Evolutionary conservation across 2,113 vertebrate species (phyloP), one percentile per base, ranked within the genome.

Genomic region (Merops nubicus): DNA sequence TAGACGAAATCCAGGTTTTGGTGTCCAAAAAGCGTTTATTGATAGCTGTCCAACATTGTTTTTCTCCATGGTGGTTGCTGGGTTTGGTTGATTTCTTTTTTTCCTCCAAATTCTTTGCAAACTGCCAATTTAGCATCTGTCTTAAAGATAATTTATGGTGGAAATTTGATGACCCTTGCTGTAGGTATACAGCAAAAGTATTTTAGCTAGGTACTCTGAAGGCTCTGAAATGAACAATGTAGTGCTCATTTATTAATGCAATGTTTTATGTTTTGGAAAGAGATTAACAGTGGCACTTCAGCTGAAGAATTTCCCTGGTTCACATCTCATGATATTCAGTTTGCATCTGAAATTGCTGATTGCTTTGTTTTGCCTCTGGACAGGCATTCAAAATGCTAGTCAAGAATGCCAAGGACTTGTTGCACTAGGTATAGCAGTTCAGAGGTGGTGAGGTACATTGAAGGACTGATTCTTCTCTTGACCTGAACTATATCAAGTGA

Each of bases 361-460:
- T 68, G 56, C 70, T 85, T 53, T 70, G 48, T 42, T 89, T 78
- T 81, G 56, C 81, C 56, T 77, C 70, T 59, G 60, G 51, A 59
- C 19, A 42, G 34, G 26, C 3, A 3, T 34, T 85, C 26, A 67
- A 50, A 87, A 47, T 33, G 20, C 26, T 20, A 12, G 11, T 51
- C 23, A 16, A 34, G 38, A 87, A 5, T 2, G 1, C 23, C 29
- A 43, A 51, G 14, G 40, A 40, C 7, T 3, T 59, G 33, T n/a
- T 81, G 60, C 38, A 4, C 7, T 19, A 36, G 53, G 4, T 33
- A 1, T 6, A 21, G n/a, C 56, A 70, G 25, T 68, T 70, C 45
- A 14, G 34, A 42, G n/a, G 42, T 14, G 26, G 31, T 21, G 69
- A 59, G 54, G 34, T 9, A n/a, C 19, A 2, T 60, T 0, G 0